phyloP scores from a whole-genome alignment of 1,140 invertebrate species.

The Bombus waltoni region DNA sequence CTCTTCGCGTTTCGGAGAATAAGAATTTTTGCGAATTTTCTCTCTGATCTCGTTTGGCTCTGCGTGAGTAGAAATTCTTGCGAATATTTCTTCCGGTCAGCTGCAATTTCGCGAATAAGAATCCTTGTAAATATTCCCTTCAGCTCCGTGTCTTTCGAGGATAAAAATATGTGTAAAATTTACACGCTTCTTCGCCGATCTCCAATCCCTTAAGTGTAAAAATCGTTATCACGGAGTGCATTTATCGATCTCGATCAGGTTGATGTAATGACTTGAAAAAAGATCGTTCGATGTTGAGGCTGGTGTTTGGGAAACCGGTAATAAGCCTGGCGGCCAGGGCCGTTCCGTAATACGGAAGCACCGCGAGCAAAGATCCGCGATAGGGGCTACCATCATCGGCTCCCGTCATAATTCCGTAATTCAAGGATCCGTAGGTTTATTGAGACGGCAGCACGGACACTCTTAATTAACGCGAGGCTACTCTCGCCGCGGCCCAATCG shows the following conservation, averaged over 20 bases:
- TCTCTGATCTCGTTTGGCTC: background rate
- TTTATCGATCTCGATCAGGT: background rate
- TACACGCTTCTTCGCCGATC: background rate
- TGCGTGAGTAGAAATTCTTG: no score
- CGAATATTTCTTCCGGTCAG: no score
- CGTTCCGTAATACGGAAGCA: slow-evolving; percentile 45
- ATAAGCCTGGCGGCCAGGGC: background rate
- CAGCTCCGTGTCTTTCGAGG: background rate
- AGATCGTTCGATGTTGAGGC: background rate
- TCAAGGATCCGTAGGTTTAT: slow-evolving; percentile 63
- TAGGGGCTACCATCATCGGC: slow-evolving; percentile 19
- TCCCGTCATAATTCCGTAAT: slow-evolving; percentile 67
- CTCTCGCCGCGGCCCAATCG: slow-evolving; percentile 69
- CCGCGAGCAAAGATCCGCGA: slow-evolving; percentile 29
- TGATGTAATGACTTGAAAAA: background rate
- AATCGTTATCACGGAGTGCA: no score
- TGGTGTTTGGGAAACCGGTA: background rate
- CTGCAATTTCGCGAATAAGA: background rate
- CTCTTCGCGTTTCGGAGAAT: background rate
- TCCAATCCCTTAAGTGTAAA: background rate
- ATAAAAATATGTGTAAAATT: background rate
- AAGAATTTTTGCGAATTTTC: background rate
- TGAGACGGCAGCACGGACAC: slow-evolving; percentile 69
- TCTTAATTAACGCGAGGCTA: slow-evolving; percentile 74
- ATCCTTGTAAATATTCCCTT: background rate